Conservation (phyloP, 2,888 invertebrate genomes). For the Phaonia tiefii region DNA sequence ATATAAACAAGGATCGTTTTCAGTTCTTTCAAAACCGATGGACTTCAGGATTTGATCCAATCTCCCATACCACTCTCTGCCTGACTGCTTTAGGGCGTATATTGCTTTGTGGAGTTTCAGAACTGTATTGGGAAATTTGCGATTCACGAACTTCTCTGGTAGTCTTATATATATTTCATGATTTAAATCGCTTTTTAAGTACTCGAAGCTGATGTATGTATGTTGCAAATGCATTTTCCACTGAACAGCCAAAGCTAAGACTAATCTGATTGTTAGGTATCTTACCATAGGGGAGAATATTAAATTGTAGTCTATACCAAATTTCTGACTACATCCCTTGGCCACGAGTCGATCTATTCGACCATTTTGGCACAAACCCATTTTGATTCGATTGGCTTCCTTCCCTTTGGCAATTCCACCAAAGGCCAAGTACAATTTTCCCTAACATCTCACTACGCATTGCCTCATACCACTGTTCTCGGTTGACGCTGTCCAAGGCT, state of each 20-base stretch:
- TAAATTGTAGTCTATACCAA: constrained; percentile 59
- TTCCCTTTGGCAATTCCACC: constrained; percentile 55
- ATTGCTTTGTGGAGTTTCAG: constrained; percentile 66
- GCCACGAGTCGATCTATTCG: constrained; percentile 61
- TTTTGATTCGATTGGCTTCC: constrained; percentile 55
- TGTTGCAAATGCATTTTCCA: constrained; percentile 62
- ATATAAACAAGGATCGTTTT: constrained; percentile 61
- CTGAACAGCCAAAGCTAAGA: constrained; percentile 62
- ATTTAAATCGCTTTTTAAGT: constrained; percentile 60
- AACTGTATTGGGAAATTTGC: constrained; percentile 38
- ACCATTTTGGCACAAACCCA: constrained; percentile 64
- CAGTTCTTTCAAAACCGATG: constrained; percentile 53
- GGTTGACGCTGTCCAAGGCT: constrained; percentile 48
- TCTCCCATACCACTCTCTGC: constrained; percentile 68
- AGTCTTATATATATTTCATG: constrained; percentile 64
- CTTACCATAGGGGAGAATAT: constrained; percentile 66
- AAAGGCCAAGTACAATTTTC: constrained; percentile 62
- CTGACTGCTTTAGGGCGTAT: constrained; percentile 69
- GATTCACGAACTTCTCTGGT: constrained; percentile 53
- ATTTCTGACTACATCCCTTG: constrained; percentile 52
- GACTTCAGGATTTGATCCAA: constrained; percentile 55
- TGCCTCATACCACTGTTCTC: constrained; percentile 58
- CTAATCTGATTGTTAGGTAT: constrained; percentile 57
- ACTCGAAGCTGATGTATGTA: constrained; percentile 63
- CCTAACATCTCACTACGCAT: constrained; percentile 59